These are phyloP conservation scores for Sylvietta virens DNA, from an alignment of 2,113 vertebrate genomes.

Conservation along the genomic window DNA sequence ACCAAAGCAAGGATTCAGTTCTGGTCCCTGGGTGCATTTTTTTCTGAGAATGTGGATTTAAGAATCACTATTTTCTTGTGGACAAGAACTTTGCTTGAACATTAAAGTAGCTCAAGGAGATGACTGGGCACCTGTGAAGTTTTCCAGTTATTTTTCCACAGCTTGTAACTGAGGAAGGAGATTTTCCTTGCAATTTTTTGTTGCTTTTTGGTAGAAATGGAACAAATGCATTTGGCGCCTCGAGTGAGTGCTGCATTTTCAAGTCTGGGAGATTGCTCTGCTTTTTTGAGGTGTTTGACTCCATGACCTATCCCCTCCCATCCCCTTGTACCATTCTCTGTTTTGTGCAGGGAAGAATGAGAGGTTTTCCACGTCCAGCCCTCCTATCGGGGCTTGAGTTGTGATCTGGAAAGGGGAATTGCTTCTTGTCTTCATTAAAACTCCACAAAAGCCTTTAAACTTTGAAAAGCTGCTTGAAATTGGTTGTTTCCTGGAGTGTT, in stretches of 20 bases:
- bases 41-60: background rate
- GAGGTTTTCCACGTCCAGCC: background rate
- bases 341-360: background rate
- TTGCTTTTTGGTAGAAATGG: background rate
- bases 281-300: background rate
- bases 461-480: background rate
- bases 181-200: background rate
- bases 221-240: background rate
- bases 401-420: background rate
- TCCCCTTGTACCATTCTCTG: background rate
- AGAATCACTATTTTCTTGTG: background rate
- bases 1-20: background rate
- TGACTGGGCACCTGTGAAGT: background rate
- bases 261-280: background rate
- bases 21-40: background rate
- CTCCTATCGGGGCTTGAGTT: rapidly evolving
- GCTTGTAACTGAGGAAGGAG: background rate
- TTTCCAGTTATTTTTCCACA: background rate
- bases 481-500: background rate
- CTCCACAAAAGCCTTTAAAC: background rate
- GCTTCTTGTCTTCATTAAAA: background rate
- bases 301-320: background rate
- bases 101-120: background rate
- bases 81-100: background rate
- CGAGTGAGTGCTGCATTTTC: background rate